Evolutionary conservation across 2,113 vertebrate genomes (phyloP), one percentile per base, ranked within the genome.

Genomic region (Meriones unguiculatus): DNA sequence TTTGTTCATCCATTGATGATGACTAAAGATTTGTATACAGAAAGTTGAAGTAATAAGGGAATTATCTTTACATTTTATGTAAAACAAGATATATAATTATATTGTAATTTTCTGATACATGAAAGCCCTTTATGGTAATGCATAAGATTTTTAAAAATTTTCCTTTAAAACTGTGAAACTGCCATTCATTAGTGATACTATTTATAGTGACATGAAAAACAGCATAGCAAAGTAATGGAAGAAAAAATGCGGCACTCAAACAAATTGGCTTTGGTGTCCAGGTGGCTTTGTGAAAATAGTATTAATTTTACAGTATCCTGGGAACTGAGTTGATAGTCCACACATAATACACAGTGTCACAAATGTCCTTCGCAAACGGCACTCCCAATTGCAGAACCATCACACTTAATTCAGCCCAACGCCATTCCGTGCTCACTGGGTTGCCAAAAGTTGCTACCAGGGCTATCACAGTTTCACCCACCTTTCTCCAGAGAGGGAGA

Each of bases 361-460:
- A 90, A 93, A 93, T 88, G 65, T 90, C 94, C 94, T 94, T 87
- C 81, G 93, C 94, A 96, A 95, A 88, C 70, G 30, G 35, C 28
- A 86, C 25, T 96, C 96, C 97, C 94, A 93, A 9, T 72, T 96
- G 96, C 46, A 96, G 94, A 94, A 41, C 90, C 62, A 96, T 98
- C 97, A 98, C 67, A 89, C 65, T 94, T 95, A 98, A 97, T 98
- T 85, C 2, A 75, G 87, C 28, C 78, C 7, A 86, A 69, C 95
- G 96, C 93, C 98, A 98, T 41, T 97, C 94, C 35, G 54, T 96
- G 97, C 91, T 97, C 96, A 97, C 84, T 93, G 87, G 82, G 78
- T 88, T 94, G 93, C 84, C 93, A 94, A 86, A 92, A 96, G 70
- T 73, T 77, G 75, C 91, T 87, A 90, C 91, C 46, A 82, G 88